A percentile compares a stretch with the other conserved stretches of the same genome.
phyloP scores from a whole-genome alignment of 2,888 invertebrate species.

The Monoplex corrugatus region DNA sequence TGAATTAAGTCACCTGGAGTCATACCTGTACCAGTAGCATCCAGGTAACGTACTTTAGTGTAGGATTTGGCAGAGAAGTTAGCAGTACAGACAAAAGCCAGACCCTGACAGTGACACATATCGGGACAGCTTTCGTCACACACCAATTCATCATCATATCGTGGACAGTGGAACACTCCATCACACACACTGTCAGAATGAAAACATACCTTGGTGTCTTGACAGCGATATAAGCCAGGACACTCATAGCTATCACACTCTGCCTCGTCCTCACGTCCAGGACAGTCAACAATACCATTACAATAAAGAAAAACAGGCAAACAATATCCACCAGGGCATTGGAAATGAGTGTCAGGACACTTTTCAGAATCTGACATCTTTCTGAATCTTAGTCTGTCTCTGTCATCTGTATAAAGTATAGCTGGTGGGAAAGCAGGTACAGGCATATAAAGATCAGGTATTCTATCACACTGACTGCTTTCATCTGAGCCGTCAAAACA shows the following conservation, averaged over 20 bases:
- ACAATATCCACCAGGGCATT: constrained; percentile 27
- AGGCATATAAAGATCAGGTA: not conserved
- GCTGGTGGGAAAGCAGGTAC: not conserved
- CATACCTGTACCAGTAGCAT: not conserved
- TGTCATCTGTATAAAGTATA: no score
- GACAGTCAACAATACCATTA: constrained; percentile 30
- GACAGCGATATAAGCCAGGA: constrained; percentile 17
- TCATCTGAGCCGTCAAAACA: constrained; percentile 42
- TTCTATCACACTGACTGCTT: not conserved
- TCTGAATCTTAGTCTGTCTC: not conserved
- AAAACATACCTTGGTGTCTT: not conserved
- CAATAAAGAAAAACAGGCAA: constrained; percentile 28
- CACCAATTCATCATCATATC: constrained; percentile 24
- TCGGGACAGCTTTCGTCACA: constrained; percentile 3
- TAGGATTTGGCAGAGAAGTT: not conserved
- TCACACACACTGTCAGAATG: constrained; percentile 23
- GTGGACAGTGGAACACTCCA: not conserved
- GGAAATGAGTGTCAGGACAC: constrained; percentile 25
- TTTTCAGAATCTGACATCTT: not conserved
- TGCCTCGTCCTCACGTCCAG: not conserved
- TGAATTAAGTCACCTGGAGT: not conserved
- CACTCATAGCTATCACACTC: constrained; percentile 4
- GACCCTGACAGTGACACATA: constrained; percentile 19
- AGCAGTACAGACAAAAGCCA: not conserved
- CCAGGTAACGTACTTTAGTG: not conserved